Conservation (phyloP, 2,797 vertebrate species). For the Antrozous pallidus region DNA sequence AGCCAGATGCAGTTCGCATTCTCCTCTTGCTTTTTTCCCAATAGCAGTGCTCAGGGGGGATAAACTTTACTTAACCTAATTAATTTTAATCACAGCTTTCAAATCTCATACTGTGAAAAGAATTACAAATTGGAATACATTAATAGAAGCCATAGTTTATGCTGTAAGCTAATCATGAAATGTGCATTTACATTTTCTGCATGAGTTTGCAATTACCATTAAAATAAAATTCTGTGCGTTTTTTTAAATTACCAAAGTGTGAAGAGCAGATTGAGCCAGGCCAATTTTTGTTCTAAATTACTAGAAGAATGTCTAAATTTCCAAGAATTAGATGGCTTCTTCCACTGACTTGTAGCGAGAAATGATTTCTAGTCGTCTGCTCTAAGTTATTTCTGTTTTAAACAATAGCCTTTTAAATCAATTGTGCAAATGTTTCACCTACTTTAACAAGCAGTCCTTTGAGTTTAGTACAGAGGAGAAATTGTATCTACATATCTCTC, state of each 20-base stretch:
- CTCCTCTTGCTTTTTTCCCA: constrained; percentile 84
- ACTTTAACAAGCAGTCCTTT: constrained; percentile 26
- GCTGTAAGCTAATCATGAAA: constrained; percentile 85
- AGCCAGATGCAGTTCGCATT: constrained; percentile 82
- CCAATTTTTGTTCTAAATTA: constrained; percentile 79
- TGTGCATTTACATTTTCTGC: constrained; percentile 87
- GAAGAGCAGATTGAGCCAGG: constrained; percentile 82
- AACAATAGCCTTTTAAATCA: constrained; percentile 73
- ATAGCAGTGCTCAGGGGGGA: constrained; percentile 85
- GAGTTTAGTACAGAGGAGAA: not conserved
- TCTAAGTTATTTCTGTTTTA: constrained; percentile 73
- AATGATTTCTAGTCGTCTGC: constrained; percentile 75
- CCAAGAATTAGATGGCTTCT: constrained; percentile 76
- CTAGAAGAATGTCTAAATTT: constrained; percentile 79
- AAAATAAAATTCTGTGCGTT: constrained; percentile 84
- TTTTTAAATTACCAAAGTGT: constrained; percentile 83
- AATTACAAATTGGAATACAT: constrained; percentile 88
- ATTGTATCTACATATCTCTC: not conserved
- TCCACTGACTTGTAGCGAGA: constrained; percentile 65
- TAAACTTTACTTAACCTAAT: constrained; percentile 91
- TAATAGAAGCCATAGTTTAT: constrained; percentile 85
- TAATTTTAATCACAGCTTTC: constrained; percentile 91
- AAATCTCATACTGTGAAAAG: constrained; percentile 88
- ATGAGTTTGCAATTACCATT: constrained; percentile 86
- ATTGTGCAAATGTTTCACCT: constrained; percentile 17